Evolutionary conservation across 1,140 invertebrate species (phyloP).

Genomic region (Orchesella cincta): DNA sequence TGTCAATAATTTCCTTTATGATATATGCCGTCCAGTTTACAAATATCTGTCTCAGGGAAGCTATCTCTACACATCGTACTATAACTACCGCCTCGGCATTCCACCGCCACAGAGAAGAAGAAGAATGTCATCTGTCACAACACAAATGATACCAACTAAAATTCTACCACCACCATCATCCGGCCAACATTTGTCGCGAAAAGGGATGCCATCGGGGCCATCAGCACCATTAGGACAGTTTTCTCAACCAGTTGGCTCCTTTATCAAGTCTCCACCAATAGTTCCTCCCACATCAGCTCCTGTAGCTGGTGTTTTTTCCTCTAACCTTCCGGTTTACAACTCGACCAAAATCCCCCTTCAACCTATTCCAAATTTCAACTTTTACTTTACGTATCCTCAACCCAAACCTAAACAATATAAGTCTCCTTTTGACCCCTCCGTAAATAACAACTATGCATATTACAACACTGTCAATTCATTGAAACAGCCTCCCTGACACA

Average conservation of each 20-base stretch:
- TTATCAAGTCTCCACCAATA: not conserved
- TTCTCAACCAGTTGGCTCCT: not conserved
- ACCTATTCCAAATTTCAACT: conserved; percentile 13
- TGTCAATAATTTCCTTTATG: conserved; percentile 39
- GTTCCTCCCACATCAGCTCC: not conserved
- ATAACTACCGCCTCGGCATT: not conserved
- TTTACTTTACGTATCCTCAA: conserved; percentile 14
- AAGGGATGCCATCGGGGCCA: not conserved
- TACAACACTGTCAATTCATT: not conserved
- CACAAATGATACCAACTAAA: conserved; percentile 24
- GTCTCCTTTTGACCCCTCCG: not conserved
- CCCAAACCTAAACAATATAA: conserved; percentile 1
- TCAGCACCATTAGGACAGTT: not conserved
- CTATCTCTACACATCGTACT: conserved; percentile 8
- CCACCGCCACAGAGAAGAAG: not conserved
- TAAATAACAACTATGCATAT: conserved; percentile 16
- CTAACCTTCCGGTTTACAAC: conserved; percentile 8
- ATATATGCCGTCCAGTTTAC: conserved; percentile 39
- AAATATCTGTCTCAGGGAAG: conserved; percentile 16
- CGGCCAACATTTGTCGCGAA: too few relatives aligned
- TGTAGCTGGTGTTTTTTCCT: not conserved
- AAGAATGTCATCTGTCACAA: conserved; percentile 11
- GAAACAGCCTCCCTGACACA: conserved; percentile 16
- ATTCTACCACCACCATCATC: not conserved
- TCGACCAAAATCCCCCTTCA: conserved; percentile 18